Base-by-base conservation (phyloP, 2,113 vertebrate genomes). In the Aegithalos caudatus region DNA sequence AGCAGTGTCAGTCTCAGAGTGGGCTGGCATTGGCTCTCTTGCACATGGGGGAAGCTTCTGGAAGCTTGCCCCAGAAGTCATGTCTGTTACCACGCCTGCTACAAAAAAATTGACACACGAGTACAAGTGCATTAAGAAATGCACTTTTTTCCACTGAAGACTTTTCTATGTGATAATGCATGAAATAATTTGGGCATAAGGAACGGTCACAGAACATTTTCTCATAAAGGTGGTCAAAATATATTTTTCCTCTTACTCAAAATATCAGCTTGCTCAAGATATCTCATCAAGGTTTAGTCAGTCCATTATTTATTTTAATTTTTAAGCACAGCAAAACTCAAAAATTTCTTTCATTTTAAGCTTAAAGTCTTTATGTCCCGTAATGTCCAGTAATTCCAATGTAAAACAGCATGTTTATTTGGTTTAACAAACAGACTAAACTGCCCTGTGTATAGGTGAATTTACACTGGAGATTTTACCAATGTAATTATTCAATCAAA, bases 51-150 rank as follows among this genome's bases (percentile, higher is more conserved):
- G 17, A 78, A 73, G 9, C 24, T 71, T 77, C n/a, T 45, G 58
- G 54, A 8, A 54, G 10, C 27, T 60, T 54, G 10, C 33, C 44
- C 20, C 27, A 38, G 6, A 53, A 54, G 12, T 13, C 12, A 19
- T 1, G 0, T 12, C 40, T 33, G 24, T 9, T 11, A 7, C 21
- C 31, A 56, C 0, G 0, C 6, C 15, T 38, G 5, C 22, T 69
- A 16, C 33, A 3, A 33, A 62, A 87, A 40, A 7, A 23, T 19
- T 57, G 25, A 14, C 7, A 3, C 0, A 0, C 9, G 40, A 40
- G 28, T 4, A 7, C 3, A 50, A 50, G 25, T 14, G 16, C 10
- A 11, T 54, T 45, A 60, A 70, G 31, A 76, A 70, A 53, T 53
- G 6, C 7, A 42, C 54, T 87, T 92, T 65, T 42, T 56, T 65